Evolutionary conservation across 2,113 vertebrate genomes (phyloP), one percentile per base, ranked within the genome.

Genomic region (Catharus bicknelli): DNA sequence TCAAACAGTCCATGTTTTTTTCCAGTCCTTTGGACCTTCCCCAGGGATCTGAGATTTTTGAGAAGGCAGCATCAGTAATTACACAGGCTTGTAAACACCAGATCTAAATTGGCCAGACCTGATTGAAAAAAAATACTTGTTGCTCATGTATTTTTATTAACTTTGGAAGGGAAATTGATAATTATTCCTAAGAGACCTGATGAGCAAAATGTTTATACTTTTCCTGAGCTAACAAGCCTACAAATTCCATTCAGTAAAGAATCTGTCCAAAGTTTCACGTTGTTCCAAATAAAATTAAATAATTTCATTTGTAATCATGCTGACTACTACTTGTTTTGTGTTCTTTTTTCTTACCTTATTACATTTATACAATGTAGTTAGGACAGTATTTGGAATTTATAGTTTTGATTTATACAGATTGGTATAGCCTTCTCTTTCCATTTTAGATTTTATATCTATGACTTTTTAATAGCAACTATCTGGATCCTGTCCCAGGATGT

Each of bases 261-360:
- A 77, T 70, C 68, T 58, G 62, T 91, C 38, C 10, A 57, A 51
- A 79, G 92, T 92, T 94, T 91, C n/a, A 73, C 9, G 5, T 78
- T 59, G 43, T 53, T 89, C 34, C 64, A 79, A 92, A 89, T 82
- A 82, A 86, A 90, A 54, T 88, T 5, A 78, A 58, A 58, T 70
- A 59, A 90, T 57, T 72, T 68, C 1, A 70, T 91, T 90, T 81
- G 53, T 82, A 75, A 22, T 36, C 42, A 61, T 82, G 89, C 53
- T 86, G 83, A 83, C 64, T 72, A 14, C 25, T 61, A 11, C 34
- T 89, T 86, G 85, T 32, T 64, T 94, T 16, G 25, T 72, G 50
- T 68, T 92, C 43, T 55, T 92, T 91, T 85, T 59, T 58, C 50
- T 89, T 72, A 64, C 34, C 10, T 94, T 57, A 95, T 94, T 95